These are phyloP conservation scores for Hippoglossus stenolepis DNA, from an alignment of 2,113 vertebrate genomes.

Conservation along the genomic window DNA sequence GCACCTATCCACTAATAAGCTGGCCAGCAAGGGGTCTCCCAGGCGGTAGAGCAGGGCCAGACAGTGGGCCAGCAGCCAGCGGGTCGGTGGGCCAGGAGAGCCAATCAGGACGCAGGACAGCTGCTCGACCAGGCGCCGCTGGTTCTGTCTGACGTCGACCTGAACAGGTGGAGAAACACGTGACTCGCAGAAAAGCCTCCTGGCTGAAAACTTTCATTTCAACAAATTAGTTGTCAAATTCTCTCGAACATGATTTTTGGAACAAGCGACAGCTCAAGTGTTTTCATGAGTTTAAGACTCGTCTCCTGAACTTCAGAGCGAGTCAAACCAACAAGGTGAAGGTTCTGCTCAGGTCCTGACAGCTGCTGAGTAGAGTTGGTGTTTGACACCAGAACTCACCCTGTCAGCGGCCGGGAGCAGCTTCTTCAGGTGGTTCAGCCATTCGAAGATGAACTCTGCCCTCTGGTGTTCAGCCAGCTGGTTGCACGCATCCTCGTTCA, in stretches of 20 bases:
- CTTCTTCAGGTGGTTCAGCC: slow-evolving; percentile 90
- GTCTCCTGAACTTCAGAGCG: no score
- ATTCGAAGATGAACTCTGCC: slow-evolving; percentile 89
- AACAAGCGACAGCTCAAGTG: not conserved
- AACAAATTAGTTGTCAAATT: not conserved
- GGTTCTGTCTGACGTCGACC: slow-evolving; percentile 89
- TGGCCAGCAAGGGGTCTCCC: slow-evolving; percentile 89
- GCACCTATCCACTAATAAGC: slow-evolving; percentile 91
- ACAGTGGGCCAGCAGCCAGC: slow-evolving; percentile 90
- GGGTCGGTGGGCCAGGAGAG: slow-evolving; percentile 91
- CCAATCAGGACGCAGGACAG: slow-evolving; percentile 86
- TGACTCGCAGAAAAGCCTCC: not conserved
- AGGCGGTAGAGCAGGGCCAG: slow-evolving; percentile 88
- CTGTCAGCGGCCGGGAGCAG: slow-evolving; percentile 84
- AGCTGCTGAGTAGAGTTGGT: no score
- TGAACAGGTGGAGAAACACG: slow-evolving; percentile 43
- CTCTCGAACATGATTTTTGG: not conserved
- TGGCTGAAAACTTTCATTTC: no score
- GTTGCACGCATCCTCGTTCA: slow-evolving; percentile 85
- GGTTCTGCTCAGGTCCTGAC: no score
- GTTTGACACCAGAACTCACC: slow-evolving; percentile 65
- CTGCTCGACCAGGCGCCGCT: slow-evolving; percentile 90
- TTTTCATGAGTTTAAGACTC: not conserved
- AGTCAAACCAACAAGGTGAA: no score
- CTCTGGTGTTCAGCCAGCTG: slow-evolving; percentile 87